Evolutionary conservation across 1,140 invertebrate species (phyloP).

Genomic region (Drosophila neocordata): DNA sequence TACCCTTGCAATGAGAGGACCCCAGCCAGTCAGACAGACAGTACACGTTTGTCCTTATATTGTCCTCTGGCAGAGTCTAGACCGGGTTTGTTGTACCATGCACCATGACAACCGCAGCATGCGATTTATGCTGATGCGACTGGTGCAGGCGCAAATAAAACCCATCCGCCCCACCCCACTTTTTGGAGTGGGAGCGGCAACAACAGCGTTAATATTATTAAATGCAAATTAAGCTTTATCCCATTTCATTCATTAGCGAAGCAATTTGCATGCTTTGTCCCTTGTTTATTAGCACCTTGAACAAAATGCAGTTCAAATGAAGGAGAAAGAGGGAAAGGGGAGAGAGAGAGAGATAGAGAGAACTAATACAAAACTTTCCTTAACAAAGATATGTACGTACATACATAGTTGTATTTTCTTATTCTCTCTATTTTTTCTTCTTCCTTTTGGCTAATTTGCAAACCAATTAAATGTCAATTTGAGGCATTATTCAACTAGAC

Average conservation of each 20-base stretch:
- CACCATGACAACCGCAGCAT: conserved; percentile 77
- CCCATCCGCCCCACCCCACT: conserved; percentile 12
- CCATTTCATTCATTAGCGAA: conserved; percentile 77
- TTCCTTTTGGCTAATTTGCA: conserved; percentile 72
- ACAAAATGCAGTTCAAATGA: not conserved
- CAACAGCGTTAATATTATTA: conserved; percentile 76
- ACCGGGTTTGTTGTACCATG: conserved; percentile 17
- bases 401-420: conserved; percentile 17
- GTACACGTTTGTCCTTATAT: conserved; percentile 78
- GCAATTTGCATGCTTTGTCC: conserved; percentile 58
- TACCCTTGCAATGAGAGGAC: not conserved
- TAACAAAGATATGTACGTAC: conserved; percentile 8
- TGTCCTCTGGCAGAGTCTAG: conserved; percentile 61
- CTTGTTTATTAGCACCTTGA: conserved; percentile 62
- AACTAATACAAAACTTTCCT: not conserved
- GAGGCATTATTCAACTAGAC: conserved; percentile 64
- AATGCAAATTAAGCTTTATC: conserved; percentile 81
- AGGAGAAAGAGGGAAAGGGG: no score
- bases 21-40: conserved; percentile 45
- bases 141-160: conserved; percentile 21
- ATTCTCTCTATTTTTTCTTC: not conserved
- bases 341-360: not conserved
- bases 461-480: conserved; percentile 82
- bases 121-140: conserved; percentile 66
- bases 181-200: not conserved